A percentile compares a stretch with the other conserved stretches of the same genome.
Evolutionary conservation across 2,797 vertebrate genomes (phyloP).

Genomic region (Lemur catta): DNA sequence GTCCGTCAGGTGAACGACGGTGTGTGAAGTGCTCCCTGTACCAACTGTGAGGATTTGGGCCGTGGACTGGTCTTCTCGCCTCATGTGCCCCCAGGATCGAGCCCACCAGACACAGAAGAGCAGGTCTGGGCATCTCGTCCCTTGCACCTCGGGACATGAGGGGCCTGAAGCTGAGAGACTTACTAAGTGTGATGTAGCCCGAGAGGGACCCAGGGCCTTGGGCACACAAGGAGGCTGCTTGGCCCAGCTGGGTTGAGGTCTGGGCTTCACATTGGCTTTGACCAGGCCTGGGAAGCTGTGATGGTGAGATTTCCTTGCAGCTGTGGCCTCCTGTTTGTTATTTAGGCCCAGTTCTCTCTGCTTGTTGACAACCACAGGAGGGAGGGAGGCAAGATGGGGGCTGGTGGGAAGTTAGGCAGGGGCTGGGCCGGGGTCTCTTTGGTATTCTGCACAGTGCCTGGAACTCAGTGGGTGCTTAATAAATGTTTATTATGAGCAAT

Average conservation of each 20-base stretch:
- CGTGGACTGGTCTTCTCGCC: not conserved
- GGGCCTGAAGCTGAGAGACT: not conserved
- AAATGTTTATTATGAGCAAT: constrained; percentile 65
- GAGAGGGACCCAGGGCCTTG: not conserved
- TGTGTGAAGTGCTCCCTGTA: rapidly evolving
- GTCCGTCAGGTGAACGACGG: rapidly evolving
- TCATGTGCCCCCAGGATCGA: too few species aligned
- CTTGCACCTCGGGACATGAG: not conserved
- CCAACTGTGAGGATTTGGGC: too few species aligned
- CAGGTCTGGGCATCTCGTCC: not conserved
- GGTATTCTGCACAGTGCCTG: not conserved
- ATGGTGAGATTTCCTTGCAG: not conserved
- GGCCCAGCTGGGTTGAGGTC: not conserved
- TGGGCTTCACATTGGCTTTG: not conserved
- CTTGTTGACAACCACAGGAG: rapidly evolving
- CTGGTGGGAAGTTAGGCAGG: not conserved
- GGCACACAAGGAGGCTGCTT: rapidly evolving
- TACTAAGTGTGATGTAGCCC: not conserved
- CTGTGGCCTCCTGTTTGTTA: not conserved
- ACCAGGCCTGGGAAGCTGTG: not conserved
- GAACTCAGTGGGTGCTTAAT: constrained; percentile 51
- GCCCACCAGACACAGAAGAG: not conserved
- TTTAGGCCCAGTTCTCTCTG: not conserved
- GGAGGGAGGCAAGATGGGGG: not conserved
- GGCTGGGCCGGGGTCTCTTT: not conserved